Base-by-base conservation (phyloP, 2,888 invertebrate genomes). In the Pegoplata infirma region DNA sequence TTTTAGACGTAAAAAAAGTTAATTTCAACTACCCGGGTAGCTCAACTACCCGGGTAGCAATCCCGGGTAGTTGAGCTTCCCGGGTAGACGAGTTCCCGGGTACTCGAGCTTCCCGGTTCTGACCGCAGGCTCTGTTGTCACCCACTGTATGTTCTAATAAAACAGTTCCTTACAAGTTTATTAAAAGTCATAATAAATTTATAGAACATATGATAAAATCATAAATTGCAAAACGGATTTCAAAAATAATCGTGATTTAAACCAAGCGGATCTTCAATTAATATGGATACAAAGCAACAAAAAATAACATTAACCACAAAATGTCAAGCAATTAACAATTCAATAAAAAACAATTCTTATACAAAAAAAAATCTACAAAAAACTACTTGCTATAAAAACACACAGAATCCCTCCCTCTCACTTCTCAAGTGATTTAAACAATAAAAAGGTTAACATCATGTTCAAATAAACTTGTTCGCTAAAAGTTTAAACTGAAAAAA, bases 271-370 rank as follows among this genome's bases (percentile, higher is more conserved):
- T 76, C 76, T 76, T 76, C 64, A 44, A 44, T 71, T 51, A 51
- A 17, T 61, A 19, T 17, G n/a, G n/a, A n/a, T n/a, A n/a, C n/a
- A n/a, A n/a, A n/a, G n/a, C n/a, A n/a, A n/a, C 47, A 51, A 55
- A 12, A 8, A 66, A 66, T 49, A 64, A 71, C 53, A 53, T 76
- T 66, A 53, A 61, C 40, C 36, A 55, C 44, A 66, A 76, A 76
- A 76, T 76, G 76, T 71, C 76, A 76, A 58, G 25, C 61, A 76
- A 76, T 76, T 76, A 71, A 76, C 71, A 71, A 61, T 71, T 55
- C 59, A 59, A 76, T 71, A 66, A 66, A 66, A 36, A 46, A n/a
- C 12, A 68, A n/a, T 32, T n/a, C n/a, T n/a, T n/a, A n/a, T 12
- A 12, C 36, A 40, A 32, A 51, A 51, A 49, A 12, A 21, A 21